Evolutionary conservation across 2,113 vertebrate species (phyloP).

Genomic region (Neopipo cinnamomea): DNA sequence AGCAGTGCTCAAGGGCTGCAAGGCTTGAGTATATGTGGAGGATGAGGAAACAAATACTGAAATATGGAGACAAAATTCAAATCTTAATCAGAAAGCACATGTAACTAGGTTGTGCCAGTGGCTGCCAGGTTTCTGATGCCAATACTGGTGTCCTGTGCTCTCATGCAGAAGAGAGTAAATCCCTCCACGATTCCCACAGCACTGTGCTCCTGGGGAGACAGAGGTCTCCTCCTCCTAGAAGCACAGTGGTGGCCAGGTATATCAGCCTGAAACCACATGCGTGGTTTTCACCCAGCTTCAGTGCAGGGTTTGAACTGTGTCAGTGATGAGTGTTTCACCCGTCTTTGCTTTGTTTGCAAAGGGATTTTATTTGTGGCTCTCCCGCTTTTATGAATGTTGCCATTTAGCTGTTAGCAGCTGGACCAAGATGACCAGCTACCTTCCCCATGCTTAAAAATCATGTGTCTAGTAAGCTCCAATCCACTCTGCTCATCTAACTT

Average conservation of each 20-base stretch:
- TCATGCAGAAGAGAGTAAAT: neutral
- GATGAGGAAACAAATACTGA: neutral
- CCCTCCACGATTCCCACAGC: rapidly evolving
- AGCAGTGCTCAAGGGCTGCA: neutral
- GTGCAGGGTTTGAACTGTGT: neutral
- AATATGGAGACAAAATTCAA: neutral
- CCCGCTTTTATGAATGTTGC: neutral
- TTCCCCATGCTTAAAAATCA: neutral
- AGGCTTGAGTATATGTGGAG: rapidly evolving
- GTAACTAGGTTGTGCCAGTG: rapidly evolving
- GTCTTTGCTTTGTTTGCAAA: rapidly evolving
- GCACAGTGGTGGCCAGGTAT: rapidly evolving
- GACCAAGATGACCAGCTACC: neutral
- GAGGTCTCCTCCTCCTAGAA: neutral
- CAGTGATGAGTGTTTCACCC: rapidly evolving
- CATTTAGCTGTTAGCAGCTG: neutral
- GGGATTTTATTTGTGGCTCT: neutral
- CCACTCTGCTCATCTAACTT: too few relatives aligned
- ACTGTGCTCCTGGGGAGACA: rapidly evolving
- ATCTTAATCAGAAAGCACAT: neutral
- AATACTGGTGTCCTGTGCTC: neutral
- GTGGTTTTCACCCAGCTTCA: neutral
- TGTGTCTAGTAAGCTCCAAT: neutral
- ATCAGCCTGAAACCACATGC: rapidly evolving
- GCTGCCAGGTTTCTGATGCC: neutral